Evolutionary conservation across 1,140 invertebrate genomes (phyloP).

Genomic region (Pachypeltis micranthus): DNA sequence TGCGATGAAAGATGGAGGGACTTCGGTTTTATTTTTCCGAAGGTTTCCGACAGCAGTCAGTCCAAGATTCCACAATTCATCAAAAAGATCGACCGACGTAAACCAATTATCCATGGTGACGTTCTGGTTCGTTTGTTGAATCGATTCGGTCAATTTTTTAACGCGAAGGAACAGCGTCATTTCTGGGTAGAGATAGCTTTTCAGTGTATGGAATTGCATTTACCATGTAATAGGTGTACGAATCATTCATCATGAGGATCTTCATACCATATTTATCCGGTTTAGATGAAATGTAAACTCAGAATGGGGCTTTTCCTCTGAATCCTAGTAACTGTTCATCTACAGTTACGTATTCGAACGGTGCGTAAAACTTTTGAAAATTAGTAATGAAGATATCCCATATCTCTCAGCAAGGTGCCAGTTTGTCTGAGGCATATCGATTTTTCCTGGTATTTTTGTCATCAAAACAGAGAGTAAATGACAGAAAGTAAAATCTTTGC

Average conservation of each 20-base stretch:
- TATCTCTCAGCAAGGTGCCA: conserved; percentile 24
- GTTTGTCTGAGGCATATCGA: conserved; percentile 21
- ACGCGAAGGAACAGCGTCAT: conserved; percentile 3
- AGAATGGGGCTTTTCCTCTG: conserved; percentile 25
- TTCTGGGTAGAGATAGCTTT: conserved; percentile 25
- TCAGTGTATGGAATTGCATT: conserved; percentile 33
- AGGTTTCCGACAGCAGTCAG: conserved; percentile 24
- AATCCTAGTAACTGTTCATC: conserved; percentile 16
- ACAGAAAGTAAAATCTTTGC: conserved; percentile 25
- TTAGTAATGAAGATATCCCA: conserved; percentile 20
- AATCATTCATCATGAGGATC: conserved; percentile 31
- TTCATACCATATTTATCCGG: conserved; percentile 39
- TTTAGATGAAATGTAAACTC: conserved; percentile 38
- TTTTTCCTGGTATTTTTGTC: conserved; percentile 23
- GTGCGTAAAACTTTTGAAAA: conserved; percentile 18
- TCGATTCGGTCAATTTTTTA: conserved; percentile 18
- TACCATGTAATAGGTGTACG: conserved; percentile 30
- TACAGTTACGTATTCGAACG: conserved; percentile 14
- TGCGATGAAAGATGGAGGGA: conserved; percentile 15
- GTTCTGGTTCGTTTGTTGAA: conserved; percentile 20
- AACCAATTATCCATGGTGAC: conserved; percentile 28
- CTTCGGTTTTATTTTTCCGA: conserved; percentile 22
- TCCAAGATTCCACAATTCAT: conserved; percentile 18
- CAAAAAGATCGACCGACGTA: conserved; percentile 17
- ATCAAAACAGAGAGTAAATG: conserved; percentile 23